These are phyloP conservation scores for Platichthys stellatus DNA, from an alignment of 2,113 vertebrate genomes.

Conservation along the genomic window DNA sequence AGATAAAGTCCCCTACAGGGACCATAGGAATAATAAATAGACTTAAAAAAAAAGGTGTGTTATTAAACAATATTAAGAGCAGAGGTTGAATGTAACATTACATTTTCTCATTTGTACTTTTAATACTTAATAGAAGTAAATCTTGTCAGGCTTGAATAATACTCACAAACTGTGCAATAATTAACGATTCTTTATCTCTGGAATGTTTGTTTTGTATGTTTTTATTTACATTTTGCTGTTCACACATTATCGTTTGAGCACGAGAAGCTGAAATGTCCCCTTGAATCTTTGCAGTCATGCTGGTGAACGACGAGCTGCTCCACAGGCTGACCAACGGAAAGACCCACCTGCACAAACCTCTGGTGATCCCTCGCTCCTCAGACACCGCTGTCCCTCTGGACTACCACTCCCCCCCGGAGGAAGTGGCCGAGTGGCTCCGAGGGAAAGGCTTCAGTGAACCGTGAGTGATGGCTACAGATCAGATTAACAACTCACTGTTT, in stretches of 20 bases:
- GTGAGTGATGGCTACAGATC: slow-evolving; percentile 63
- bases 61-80: too few species aligned
- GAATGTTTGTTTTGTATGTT: too few species aligned
- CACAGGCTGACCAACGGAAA: slow-evolving; percentile 82
- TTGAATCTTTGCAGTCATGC: slow-evolving; percentile 66
- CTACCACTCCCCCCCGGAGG: slow-evolving; percentile 80
- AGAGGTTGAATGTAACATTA: too few species aligned
- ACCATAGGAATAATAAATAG: too few species aligned
- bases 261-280: not conserved
- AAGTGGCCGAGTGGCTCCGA: slow-evolving; percentile 86
- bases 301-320: slow-evolving; percentile 86
- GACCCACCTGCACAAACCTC: slow-evolving; percentile 70
- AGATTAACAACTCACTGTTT: not conserved
- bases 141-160: too few species aligned
- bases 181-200: too few species aligned
- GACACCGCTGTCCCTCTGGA: slow-evolving; percentile 79
- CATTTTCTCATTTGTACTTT: too few species aligned
- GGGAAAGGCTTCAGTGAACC: slow-evolving; percentile 87
- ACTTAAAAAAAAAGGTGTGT: too few species aligned
- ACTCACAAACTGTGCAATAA: too few species aligned
- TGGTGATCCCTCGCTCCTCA: slow-evolving; percentile 81
- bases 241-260: not conserved
- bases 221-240: not conserved
- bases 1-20: too few species aligned
- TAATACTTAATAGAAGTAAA: too few species aligned